Percentiles rank a stretch among this genome's conserved stretches.
Evolutionary conservation across 2,113 vertebrate genomes (phyloP).

Genomic region (Phrynosoma platyrhinos): DNA sequence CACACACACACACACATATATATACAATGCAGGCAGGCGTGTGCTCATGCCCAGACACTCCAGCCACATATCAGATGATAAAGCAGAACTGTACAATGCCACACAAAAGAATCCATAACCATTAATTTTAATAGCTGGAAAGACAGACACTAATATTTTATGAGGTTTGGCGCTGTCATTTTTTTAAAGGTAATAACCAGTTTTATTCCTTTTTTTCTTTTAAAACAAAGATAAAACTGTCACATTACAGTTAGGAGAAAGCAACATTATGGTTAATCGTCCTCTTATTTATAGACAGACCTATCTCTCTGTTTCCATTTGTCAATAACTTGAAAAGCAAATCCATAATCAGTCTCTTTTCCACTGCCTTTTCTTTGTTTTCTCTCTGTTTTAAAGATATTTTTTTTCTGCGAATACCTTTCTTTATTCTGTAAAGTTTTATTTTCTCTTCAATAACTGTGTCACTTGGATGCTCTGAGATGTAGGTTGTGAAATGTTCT

Average conservation of each 20-base stretch:
- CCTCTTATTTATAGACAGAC: constrained; percentile 59
- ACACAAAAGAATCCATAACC: constrained; percentile 70
- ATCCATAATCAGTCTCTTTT: constrained; percentile 51
- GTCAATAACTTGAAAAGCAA: constrained; percentile 68
- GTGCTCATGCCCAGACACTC: background rate
- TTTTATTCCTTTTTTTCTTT: constrained; percentile 68
- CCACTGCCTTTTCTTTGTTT: background rate
- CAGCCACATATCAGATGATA: constrained; percentile 52
- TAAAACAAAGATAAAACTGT: constrained; percentile 74
- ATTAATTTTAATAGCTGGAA: constrained; percentile 81
- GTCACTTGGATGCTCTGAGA: constrained; percentile 10
- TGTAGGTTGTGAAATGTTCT: constrained; percentile 33
- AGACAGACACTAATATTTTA: constrained; percentile 82
- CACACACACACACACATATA: constrained; percentile 38
- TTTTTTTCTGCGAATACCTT: constrained; percentile 14
- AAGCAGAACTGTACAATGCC: constrained; percentile 72
- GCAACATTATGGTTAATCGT: constrained; percentile 68
- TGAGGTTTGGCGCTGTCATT: constrained; percentile 75
- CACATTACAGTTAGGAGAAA: constrained; percentile 28
- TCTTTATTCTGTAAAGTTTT: constrained; percentile 17
- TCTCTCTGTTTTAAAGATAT: constrained; percentile 10
- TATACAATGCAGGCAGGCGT: background rate
- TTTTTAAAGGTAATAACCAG: constrained; percentile 64
- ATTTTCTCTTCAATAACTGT: constrained; percentile 57
- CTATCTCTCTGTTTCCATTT: constrained; percentile 55